A percentile compares a stretch with the other conserved stretches of the same genome.
Conservation (phyloP, 1,140 invertebrate species). For the Pantala flavescens region DNA sequence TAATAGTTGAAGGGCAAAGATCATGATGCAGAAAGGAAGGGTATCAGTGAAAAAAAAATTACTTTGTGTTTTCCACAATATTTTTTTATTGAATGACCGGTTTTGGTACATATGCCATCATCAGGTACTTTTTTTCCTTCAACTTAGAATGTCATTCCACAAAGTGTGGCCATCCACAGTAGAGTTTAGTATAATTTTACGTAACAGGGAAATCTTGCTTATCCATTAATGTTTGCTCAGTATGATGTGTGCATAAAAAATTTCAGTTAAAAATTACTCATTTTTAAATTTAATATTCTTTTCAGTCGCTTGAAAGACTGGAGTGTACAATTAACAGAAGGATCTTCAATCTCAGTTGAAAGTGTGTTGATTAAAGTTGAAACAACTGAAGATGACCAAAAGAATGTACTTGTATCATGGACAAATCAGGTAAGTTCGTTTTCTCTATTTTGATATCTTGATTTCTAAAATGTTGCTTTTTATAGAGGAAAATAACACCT, state of each 20-base stretch:
- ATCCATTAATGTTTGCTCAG: neutral
- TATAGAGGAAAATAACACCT: too few relatives aligned
- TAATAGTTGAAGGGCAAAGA: neutral
- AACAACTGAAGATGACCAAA: slow-evolving; percentile 60
- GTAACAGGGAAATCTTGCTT: neutral
- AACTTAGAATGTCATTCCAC: too few relatives aligned
- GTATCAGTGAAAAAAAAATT: too few relatives aligned
- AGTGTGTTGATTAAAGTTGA: slow-evolving; percentile 81
- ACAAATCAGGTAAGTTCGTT: slow-evolving; percentile 62
- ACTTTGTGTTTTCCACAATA: too few relatives aligned
- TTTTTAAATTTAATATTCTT: neutral
- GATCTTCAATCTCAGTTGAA: slow-evolving; percentile 66
- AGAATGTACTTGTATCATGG: slow-evolving; percentile 90
- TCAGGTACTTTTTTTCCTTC: too few relatives aligned
- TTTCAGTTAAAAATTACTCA: neutral
- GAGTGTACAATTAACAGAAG: slow-evolving; percentile 67
- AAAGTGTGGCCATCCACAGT: too few relatives aligned
- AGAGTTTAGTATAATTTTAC: neutral
- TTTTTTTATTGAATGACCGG: too few relatives aligned
- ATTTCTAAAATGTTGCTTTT: too few relatives aligned
- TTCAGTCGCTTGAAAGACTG: slow-evolving; percentile 52
- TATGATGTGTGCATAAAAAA: neutral
- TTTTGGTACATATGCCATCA: too few relatives aligned
- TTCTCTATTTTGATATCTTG: neutral
- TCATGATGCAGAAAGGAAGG: neutral